Base-by-base conservation (phyloP, 2,113 vertebrate species). In the Callipepla squamata region DNA sequence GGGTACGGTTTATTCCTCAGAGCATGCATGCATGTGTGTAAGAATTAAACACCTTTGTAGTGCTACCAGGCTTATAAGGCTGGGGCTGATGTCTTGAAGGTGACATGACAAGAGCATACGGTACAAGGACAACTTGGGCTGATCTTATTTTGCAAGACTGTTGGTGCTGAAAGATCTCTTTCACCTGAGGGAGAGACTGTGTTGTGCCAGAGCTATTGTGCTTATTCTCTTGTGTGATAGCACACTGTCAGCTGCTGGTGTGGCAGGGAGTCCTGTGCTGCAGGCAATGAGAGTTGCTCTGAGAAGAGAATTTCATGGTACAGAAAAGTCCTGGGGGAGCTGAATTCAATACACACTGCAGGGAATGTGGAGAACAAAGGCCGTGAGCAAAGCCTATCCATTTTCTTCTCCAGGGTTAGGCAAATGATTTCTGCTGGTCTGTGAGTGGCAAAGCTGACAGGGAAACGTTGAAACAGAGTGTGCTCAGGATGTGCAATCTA, bases 21-120 rank as follows among this genome's bases (percentile, higher is more conserved):
- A 11, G 3, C 8, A 6, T 9, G 34, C 26, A 5, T 63, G 55
- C 11, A 14, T 11, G n/a, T 18, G 36, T 22, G 57, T 4, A 9
- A 23, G 4, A 23, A 4, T 2, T 19, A 4, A 50, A 55, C 36
- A 3, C 9, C 26, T 38, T 44, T 26, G 25, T 15, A 3, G 58
- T 51, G 11, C 53, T 79, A n/a, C 17, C 1, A 0, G 14, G 19
- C 20, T 17, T 2, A 0, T 6, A 66, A 48, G 72, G 59, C 38
- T 48, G 6, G 66, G 2, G 38, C 44, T 74, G 80, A 48, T 58
- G 53, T 14, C 59, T 51, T 51, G 50, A 51, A 51, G 50, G 13
- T 51, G 48, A 25, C 23, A 13, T 51, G 21, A 2, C 0, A 11
- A 32, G 53, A 6, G 55, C 8, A 61, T 17, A 0, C 8, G 66